phyloP scores from a whole-genome alignment of 2,888 invertebrate genomes.

The Dendrolimus houi region DNA sequence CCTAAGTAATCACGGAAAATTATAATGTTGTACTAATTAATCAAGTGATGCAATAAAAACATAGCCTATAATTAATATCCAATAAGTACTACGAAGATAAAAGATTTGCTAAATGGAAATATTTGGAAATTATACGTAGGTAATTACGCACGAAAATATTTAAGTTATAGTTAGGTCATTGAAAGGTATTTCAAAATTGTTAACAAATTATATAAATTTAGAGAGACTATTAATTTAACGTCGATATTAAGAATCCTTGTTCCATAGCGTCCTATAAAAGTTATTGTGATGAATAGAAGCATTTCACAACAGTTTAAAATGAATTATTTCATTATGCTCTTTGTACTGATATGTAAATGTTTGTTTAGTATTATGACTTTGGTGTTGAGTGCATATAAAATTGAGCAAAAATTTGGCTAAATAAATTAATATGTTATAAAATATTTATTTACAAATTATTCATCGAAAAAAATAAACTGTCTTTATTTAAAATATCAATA shows the following conservation, averaged over 20 bases:
- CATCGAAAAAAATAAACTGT: conserved; percentile 58
- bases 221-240: background rate
- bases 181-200: too few species aligned
- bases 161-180: too few species aligned
- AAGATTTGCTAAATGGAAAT: background rate
- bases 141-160: background rate
- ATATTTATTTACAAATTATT: conserved; percentile 53
- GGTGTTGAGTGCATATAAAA: conserved; percentile 71
- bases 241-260: background rate
- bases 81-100: background rate
- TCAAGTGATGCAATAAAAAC: background rate
- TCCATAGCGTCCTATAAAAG: background rate
- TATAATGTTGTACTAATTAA: background rate
- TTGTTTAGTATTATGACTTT: conserved; percentile 69
- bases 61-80: background rate
- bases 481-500: conserved; percentile 60
- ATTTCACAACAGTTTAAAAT: conserved; percentile 3
- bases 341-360: conserved; percentile 69
- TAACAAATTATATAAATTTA: background rate
- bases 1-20: background rate
- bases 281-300: background rate
- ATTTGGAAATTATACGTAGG: background rate
- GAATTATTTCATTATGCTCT: conserved; percentile 55
- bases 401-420: conserved; percentile 74
- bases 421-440: conserved; percentile 58